Base-by-base conservation (phyloP, 2,797 vertebrate species). In the Neostethus bicornis region DNA sequence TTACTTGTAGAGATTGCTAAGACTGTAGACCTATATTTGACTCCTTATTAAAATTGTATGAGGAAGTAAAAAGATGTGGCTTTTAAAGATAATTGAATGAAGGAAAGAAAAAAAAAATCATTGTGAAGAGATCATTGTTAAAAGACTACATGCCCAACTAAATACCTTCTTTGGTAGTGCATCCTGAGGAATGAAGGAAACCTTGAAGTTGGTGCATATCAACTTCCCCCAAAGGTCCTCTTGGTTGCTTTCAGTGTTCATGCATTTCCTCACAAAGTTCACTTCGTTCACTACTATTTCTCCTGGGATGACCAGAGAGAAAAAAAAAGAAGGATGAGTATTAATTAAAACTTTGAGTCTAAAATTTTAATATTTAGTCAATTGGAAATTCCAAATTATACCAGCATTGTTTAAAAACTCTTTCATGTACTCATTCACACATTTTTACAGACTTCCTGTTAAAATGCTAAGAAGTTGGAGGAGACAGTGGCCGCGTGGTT, bases 191-290 rank as follows among this genome's bases (percentile, higher is more conserved):
- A 98, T 90, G 74, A 99, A 99, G 65, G 97, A 98, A 61, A 98
- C 95, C 89, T 97, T 98, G 93, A 99, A 99, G 91, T 99, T 99
- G 73, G 94, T 99, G 90, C 97, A 99, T 61, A 99, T 91, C 87
- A 99, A 79, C 71, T 96, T 98, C 31, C 97, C 97, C 95, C 96
- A 98, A 34, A 98, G 91, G 72, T 97, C 96, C 10, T 96, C 94
- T 3, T 95, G 93, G 85, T 93, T 94, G 44, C 92, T 95, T 69
- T 97, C 95, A 13, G 93, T 77, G 24, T 93, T 92, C 6, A 99
- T 95, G 85, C 96, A 99, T 88, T 99, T 99, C 75, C 92, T 94
- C 70, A 99, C 96, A 89, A 99, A 99, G 84, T 93, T 98, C 8
- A 93, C 96, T 90, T 99, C 96, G 13, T 97, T 98, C 45, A 99